Base-by-base conservation (phyloP, 2,113 vertebrate species). In the Rana temporaria region DNA sequence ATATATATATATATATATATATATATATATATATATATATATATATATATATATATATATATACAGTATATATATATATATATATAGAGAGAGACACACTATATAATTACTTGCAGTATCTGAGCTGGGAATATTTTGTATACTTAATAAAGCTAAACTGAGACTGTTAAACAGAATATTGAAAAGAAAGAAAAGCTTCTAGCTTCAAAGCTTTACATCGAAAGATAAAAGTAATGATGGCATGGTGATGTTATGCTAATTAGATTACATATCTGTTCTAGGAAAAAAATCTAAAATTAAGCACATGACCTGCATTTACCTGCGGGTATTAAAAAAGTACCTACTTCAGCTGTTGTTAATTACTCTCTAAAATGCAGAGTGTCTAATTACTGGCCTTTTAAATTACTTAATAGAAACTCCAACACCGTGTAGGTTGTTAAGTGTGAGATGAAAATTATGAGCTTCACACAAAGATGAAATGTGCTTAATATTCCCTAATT, bases 341-440 rank as follows among this genome's bases (percentile, higher is more conserved):
- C 52, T 82, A 75, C 70, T 82, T 82, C 71, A 82, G 71, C 80
- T 82, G 52, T 82, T 75, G 70, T 67, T 82, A 82, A 82, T 82
- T 82, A 67, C 63, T 48, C 63, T 82, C 80, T 59, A 67, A 82
- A 75, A 82, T 60, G 63, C 71, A 68, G 62, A 75, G 70, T 75
- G 60, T 67, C 80, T 82, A 82, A 82, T 82, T 82, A 82, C 71
- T 74, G 80, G 71, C 63, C 62, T 82, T 74, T 73, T 75, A 82
- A 82, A 82, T 82, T 75, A 68, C 80, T 82, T 82, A 75, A 82
- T 67, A 75, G 70, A 82, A 82, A 82, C 71, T 75, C 80, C 70
- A 82, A 75, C 80, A 82, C 63, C 67, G 70, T 75, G 71, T 60
- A 82, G 71, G 80, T 82, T 75, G 80, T 75, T 81, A 81, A 72